Evolutionary conservation across 2,113 vertebrate species (phyloP).

Genomic region (Macrotus californicus): DNA sequence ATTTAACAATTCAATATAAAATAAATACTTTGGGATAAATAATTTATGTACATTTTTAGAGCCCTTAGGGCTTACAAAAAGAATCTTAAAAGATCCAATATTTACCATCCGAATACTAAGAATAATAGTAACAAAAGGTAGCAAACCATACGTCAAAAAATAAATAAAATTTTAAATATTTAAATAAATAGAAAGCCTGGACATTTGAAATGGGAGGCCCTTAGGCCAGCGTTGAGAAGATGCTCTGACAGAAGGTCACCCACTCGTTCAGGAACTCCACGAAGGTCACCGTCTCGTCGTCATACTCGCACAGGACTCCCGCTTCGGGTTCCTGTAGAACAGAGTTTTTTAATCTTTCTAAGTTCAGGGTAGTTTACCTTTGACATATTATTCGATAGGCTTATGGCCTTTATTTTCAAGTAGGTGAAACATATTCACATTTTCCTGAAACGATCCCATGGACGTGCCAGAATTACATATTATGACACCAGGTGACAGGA

Average conservation of each 20-base stretch:
- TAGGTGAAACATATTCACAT: background rate
- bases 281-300: background rate
- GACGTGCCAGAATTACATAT: background rate
- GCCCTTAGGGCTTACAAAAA: conserved; percentile 83
- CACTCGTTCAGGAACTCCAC: conserved; percentile 54
- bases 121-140: conserved; percentile 56
- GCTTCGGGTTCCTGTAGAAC: conserved; percentile 42
- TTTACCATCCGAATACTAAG: conserved; percentile 36
- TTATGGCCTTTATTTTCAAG: background rate
- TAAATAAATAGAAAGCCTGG: conserved; percentile 77
- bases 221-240: conserved; percentile 59
- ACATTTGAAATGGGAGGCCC: conserved; percentile 55
- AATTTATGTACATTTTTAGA: conserved; percentile 62
- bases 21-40: conserved; percentile 78
- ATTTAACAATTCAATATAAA: conserved; percentile 56
- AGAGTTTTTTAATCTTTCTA: background rate
- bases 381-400: background rate
- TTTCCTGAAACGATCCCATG: conserved; percentile 18
- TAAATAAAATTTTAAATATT: conserved; percentile 81
- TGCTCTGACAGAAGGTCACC: conserved; percentile 60
- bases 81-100: conserved; percentile 77
- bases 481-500: background rate
- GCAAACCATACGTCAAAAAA: conserved; percentile 64
- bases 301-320: background rate
- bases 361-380: background rate